Conservation (phyloP, 2,888 invertebrate species). For the Synergus laeviventris region DNA sequence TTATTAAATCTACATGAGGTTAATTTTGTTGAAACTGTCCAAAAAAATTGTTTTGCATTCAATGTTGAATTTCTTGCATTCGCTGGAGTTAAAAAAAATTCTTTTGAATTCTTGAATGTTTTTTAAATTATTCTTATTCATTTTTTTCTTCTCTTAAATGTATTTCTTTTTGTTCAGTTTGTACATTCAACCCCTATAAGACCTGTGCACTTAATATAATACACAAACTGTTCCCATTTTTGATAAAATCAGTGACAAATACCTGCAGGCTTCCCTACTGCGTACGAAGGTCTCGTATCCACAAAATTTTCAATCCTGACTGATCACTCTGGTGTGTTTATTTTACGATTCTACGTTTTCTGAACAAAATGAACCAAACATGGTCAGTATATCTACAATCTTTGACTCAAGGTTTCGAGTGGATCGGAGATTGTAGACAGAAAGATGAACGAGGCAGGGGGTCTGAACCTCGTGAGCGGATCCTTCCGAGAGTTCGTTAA, state of each 20-base stretch:
- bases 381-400: conserved; percentile 16
- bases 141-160: too few species aligned
- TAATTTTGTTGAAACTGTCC: neutral
- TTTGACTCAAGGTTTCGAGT: conserved; percentile 15
- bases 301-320: conserved; percentile 12
- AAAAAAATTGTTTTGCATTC: too few species aligned
- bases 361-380: conserved; percentile 13
- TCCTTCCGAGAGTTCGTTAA: neutral
- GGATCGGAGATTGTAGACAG: conserved; percentile 30
- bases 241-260: neutral
- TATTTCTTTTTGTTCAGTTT: neutral
- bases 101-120: too few species aligned
- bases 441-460: conserved; percentile 31
- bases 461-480: neutral
- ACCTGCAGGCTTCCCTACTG: neutral
- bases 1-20: neutral
- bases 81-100: too few species aligned
- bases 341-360: conserved; percentile 3
- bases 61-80: too few species aligned
- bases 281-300: neutral
- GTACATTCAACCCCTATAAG: neutral
- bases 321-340: conserved; percentile 16
- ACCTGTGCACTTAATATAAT: neutral
- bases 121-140: too few species aligned
- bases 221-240: neutral